Percentiles rank a stretch among this genome's conserved stretches.
These are phyloP conservation scores for Aphaenogaster floridana DNA, from an alignment of 1,140 invertebrate genomes.

Conservation along the genomic window DNA sequence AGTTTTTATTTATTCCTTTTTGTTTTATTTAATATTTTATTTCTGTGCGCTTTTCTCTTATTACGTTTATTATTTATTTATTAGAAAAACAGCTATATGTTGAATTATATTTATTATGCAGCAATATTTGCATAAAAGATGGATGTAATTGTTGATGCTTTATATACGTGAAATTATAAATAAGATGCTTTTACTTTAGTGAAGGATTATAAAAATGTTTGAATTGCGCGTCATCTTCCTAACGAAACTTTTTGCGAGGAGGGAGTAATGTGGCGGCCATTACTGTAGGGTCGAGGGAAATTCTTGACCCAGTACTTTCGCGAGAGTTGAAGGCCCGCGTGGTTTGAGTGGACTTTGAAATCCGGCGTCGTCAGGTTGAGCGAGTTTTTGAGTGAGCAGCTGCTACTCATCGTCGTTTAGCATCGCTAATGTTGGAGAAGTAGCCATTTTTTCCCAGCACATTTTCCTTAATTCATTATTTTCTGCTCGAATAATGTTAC, in stretches of 20 bases:
- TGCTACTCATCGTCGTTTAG: conserved; percentile 44
- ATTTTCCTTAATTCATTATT: conserved; percentile 44
- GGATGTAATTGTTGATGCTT: not conserved
- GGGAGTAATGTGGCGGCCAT: conserved; percentile 6
- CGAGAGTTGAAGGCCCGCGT: conserved; percentile 25
- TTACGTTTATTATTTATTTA: not conserved
- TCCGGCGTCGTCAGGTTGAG: conserved; percentile 42
- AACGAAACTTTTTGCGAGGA: conserved; percentile 21
- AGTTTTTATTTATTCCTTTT: not conserved
- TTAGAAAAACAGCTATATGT: not conserved
- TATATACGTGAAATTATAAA: not conserved
- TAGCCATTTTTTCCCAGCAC: not conserved
- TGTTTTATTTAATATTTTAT: not conserved
- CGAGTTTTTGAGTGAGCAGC: conserved; percentile 56
- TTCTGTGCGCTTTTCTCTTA: not conserved
- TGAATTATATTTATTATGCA: not conserved
- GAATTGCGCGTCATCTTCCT: not conserved
- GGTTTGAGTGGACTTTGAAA: conserved; percentile 59
- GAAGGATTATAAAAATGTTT: conserved; percentile 11
- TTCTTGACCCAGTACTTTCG: conserved; percentile 59
- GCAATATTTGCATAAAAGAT: not conserved
- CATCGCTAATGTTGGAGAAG: conserved; percentile 45
- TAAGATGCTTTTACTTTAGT: not conserved
- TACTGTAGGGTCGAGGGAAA: conserved; percentile 39
- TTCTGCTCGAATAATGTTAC: not conserved